These are phyloP conservation scores for Trichonephila clavata DNA, from an alignment of 1,140 invertebrate species.

Conservation along the genomic window DNA sequence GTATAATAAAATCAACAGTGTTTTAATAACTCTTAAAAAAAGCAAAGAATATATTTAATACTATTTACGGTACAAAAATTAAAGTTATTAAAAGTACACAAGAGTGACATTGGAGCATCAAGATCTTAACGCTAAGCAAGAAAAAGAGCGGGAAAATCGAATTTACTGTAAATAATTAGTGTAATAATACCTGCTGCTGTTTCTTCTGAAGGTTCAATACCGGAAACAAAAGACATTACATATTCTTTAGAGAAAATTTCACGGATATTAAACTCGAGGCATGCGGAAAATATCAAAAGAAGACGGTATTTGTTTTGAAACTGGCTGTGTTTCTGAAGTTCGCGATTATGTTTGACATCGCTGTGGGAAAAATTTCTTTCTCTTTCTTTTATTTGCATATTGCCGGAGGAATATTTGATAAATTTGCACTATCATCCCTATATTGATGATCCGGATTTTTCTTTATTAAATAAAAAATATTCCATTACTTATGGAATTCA, in stretches of 20 bases:
- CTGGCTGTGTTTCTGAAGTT: background rate
- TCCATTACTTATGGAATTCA: no score
- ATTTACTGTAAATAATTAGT: background rate
- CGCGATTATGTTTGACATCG: background rate
- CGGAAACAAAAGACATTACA: constrained; percentile 51
- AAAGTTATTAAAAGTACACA: background rate
- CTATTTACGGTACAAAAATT: no score
- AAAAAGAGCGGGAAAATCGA: background rate
- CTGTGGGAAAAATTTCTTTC: background rate
- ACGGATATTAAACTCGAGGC: constrained; percentile 61
- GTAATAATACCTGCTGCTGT: background rate
- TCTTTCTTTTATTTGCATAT: background rate
- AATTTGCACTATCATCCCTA: no score
- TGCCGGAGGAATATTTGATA: background rate
- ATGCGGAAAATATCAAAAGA: constrained; percentile 56
- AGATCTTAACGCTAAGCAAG: background rate
- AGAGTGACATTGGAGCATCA: background rate
- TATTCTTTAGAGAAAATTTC: constrained; percentile 55
- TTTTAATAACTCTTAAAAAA: no score
- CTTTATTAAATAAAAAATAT: no score
- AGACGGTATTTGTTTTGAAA: constrained; percentile 17
- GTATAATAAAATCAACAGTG: no score
- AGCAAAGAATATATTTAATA: no score
- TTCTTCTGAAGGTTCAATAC: background rate
- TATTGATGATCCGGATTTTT: no score